Percentiles rank a stretch among this genome's conserved stretches.
Conservation (phyloP, 2,113 vertebrate genomes). For the Rhegmatorhina hoffmannsi region DNA sequence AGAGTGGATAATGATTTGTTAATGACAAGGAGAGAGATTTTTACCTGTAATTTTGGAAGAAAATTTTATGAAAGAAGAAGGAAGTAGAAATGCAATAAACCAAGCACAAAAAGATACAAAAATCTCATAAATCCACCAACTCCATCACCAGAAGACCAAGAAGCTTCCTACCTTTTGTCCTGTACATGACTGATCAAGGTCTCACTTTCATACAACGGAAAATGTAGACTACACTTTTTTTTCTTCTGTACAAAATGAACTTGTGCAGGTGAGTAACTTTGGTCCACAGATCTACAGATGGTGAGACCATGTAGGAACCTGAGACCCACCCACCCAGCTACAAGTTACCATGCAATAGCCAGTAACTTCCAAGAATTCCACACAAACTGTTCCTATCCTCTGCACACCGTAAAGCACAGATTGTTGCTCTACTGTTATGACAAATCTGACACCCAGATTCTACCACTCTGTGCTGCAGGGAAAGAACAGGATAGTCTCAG, state of each 20-base stretch:
- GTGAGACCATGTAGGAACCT: background rate
- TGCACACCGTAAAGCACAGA: background rate
- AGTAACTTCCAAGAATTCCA: background rate
- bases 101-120: background rate
- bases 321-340: fast-evolving
- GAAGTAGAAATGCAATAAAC: background rate
- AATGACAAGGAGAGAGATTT: background rate
- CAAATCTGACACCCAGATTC: background rate
- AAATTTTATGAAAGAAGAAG: background rate
- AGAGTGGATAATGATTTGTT: background rate
- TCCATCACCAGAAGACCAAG: background rate
- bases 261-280: background rate
- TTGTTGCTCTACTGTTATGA: background rate
- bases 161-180: background rate
- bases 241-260: background rate
- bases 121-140: background rate
- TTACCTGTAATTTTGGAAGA: background rate
- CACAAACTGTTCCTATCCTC: background rate
- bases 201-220: background rate
- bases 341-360: background rate
- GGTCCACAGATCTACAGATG: background rate
- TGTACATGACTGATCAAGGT: background rate
- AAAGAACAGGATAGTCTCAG: background rate
- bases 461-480: too few species aligned
- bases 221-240: background rate